These are phyloP conservation scores for Melanotaenia pygmaea DNA, from an alignment of 2,797 vertebrate species.

Conservation along the genomic window DNA sequence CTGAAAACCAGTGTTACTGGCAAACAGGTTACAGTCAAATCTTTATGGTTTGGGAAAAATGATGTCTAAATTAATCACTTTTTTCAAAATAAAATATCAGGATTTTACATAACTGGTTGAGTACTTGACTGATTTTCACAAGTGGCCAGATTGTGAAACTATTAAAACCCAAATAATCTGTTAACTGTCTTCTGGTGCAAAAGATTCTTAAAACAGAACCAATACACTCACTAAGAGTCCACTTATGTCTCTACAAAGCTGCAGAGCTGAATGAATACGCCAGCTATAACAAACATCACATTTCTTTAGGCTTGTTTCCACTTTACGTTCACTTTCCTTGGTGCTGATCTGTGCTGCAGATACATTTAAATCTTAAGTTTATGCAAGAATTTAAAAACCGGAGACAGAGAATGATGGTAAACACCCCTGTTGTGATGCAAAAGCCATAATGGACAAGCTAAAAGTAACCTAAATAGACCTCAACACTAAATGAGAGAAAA, in stretches of 20 bases:
- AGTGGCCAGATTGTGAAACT: conserved; percentile 29
- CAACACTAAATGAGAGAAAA: background rate
- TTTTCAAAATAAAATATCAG: background rate
- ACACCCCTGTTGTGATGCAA: conserved; percentile 14
- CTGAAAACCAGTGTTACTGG: conserved; percentile 30
- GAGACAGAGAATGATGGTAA: conserved; percentile 41
- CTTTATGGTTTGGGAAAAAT: conserved; percentile 8
- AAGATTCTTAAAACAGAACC: conserved; percentile 87
- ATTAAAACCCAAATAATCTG: conserved; percentile 15
- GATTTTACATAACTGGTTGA: conserved; percentile 47
- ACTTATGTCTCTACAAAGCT: conserved; percentile 21
- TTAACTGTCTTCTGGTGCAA: conserved; percentile 1
- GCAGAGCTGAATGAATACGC: conserved; percentile 36
- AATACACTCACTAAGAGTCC: conserved; percentile 26
- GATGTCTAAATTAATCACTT: background rate
- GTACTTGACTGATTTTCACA: conserved; percentile 11
- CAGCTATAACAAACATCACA: conserved; percentile 49
- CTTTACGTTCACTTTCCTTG: conserved; percentile 62
- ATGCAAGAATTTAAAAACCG: conserved; percentile 12
- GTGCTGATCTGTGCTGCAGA: conserved; percentile 27
- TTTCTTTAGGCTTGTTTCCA: conserved; percentile 43
- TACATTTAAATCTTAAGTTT: conserved; percentile 16
- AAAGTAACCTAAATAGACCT: conserved; percentile 22
- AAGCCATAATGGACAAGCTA: conserved; percentile 1
- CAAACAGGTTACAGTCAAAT: conserved; percentile 28